Conservation (phyloP, 2,797 vertebrate genomes). For the Bucorvus abyssinicus region DNA sequence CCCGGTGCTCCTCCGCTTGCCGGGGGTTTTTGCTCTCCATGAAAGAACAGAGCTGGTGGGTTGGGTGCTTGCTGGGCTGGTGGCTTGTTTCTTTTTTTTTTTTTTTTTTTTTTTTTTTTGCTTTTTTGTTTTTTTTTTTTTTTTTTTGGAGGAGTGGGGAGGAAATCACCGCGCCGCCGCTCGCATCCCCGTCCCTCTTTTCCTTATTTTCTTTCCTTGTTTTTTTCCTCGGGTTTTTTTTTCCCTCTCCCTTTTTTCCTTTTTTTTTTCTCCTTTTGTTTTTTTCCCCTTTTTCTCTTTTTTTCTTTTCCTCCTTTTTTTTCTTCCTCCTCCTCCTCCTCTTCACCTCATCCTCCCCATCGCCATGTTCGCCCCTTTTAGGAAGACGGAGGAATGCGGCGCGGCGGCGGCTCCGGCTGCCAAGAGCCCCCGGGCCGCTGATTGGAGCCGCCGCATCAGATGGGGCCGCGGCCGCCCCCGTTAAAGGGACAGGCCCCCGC, state of each 20-base stretch:
- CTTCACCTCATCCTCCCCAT: slow-evolving; percentile 58
- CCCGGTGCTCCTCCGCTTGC: slow-evolving; percentile 78
- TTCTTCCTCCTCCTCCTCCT: neutral
- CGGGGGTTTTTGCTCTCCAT: slow-evolving; percentile 81
- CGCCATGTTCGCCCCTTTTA: slow-evolving; percentile 70
- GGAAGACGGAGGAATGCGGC: slow-evolving; percentile 49
- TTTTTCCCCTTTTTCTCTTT: neutral
- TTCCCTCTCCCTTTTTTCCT: neutral
- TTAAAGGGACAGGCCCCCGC: slow-evolving; percentile 18
- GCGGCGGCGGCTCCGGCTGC: slow-evolving; percentile 71
- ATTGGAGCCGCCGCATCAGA: slow-evolving; percentile 53
- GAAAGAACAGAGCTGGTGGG: slow-evolving; percentile 68
- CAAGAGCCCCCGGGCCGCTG: slow-evolving; percentile 42
- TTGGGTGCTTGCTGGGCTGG: slow-evolving; percentile 22
- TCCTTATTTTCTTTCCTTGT: too few species aligned
- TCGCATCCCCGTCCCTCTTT: neutral
- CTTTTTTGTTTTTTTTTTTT: neutral
- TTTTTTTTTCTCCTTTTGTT: too few species aligned
- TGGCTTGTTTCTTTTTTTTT: neutral
- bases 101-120: neutral
- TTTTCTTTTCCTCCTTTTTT: rapidly evolving
- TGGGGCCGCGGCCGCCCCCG: slow-evolving; percentile 67
- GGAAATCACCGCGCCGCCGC: neutral
- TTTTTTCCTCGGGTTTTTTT: too few species aligned
- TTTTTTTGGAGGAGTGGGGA: neutral